Conservation (phyloP, 2,888 invertebrate genomes). For the Tridacna crocea region DNA sequence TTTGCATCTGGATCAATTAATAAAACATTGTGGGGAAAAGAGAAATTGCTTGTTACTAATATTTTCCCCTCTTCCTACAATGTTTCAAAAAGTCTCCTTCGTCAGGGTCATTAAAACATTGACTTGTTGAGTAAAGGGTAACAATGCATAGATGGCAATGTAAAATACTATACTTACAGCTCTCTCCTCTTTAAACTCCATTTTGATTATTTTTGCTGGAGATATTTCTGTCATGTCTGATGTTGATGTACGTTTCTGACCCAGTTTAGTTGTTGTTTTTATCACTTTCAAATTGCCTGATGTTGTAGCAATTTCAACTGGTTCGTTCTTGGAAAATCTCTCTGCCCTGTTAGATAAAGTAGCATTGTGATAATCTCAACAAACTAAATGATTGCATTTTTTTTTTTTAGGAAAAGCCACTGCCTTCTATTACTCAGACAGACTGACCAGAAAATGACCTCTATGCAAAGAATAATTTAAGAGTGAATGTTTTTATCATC, state of each 20-base stretch:
- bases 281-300: constrained; percentile 19
- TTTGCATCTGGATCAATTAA: too few relatives aligned
- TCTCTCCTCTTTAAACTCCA: constrained; percentile 1
- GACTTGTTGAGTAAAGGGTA: too few relatives aligned
- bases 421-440: too few relatives aligned
- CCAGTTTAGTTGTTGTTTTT: constrained; percentile 6
- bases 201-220: constrained; percentile 34
- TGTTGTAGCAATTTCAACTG: constrained; percentile 10
- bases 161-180: background rate
- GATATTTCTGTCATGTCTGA: constrained; percentile 27
- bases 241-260: constrained; percentile 34
- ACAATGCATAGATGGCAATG: too few relatives aligned
- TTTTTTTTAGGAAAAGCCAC: background rate
- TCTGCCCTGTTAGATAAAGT: constrained; percentile 16
- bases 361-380: background rate
- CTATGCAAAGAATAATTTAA: too few relatives aligned
- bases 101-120: too few relatives aligned
- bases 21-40: too few relatives aligned
- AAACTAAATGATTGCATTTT: background rate
- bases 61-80: too few relatives aligned
- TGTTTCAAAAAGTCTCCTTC: too few relatives aligned
- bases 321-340: constrained; percentile 23
- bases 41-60: too few relatives aligned
- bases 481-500: background rate
- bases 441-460: background rate